Evolutionary conservation across 2,797 vertebrate genomes (phyloP), one percentile per base, ranked within the genome.

Genomic region (Sylvia borin): DNA sequence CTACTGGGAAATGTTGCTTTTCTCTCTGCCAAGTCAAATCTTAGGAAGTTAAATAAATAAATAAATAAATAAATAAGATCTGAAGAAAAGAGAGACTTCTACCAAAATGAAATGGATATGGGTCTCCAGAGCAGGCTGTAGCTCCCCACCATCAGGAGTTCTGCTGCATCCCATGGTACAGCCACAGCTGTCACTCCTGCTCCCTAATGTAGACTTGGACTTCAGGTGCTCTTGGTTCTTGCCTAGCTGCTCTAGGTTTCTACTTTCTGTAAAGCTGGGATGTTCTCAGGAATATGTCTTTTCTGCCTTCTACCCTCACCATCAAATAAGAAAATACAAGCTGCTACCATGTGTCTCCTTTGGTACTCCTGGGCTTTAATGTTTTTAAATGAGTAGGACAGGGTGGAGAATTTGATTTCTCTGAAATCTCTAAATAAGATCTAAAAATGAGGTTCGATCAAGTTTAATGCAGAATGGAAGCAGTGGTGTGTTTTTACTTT

Each of bases 1-100:
- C 31, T 43, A 13, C 61, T 61, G 90, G 42, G 83, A 93, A 95
- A 76, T 36, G 57, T 54, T 92, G 31, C 64, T 95, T 91, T 88
- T 38, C 55, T 57, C 32, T 82, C 66, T 79, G 58, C 81, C 79
- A 88, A 94, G 45, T 66, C 38, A 92, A 86, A 78, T 84, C 47
- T 47, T 32, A 64, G 27, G 57, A 55, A 66, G 32, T 50, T 74
- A 15, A 89, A 76, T 55, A 61, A 84, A 75, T 42, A 73, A 45
- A 58, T 42, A 67, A 47, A 32, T 19, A 80, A 25, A 48, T 50
- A 70, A 71, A 42, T 22, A 19, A 38, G 5, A 3, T 31, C 51
- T 81, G 29, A 73, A 68, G 54, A n/a, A 81, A 78, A 82, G 43
- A 43, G 43, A 43, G 16, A 5, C 3, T 82, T 89, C n/a, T 71